Percentiles rank a stretch among this genome's conserved stretches.
Conservation (phyloP, 53 echinoderm and acorn worm genomes). For the Temnopleurus reevesii region DNA sequence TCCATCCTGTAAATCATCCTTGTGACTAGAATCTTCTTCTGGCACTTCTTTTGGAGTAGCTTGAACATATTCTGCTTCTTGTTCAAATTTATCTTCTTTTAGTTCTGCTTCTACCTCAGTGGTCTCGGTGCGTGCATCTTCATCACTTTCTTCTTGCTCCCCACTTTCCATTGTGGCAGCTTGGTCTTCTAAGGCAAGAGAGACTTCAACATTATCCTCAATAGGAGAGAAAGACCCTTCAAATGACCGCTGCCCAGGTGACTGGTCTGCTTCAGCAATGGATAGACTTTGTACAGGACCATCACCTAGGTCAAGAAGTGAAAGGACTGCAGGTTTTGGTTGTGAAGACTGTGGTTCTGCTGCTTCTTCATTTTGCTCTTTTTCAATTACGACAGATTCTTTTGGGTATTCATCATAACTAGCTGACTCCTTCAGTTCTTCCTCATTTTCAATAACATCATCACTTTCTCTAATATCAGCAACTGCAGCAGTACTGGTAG, state of each 20-base stretch:
- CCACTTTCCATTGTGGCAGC: background rate
- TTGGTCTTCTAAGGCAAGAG: slow-evolving; percentile 22
- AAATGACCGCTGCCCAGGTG: slow-evolving; percentile 13
- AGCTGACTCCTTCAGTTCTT: background rate
- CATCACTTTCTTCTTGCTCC: slow-evolving; percentile 38
- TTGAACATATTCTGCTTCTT: background rate
- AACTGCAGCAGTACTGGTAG: background rate
- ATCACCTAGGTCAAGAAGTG: slow-evolving; percentile 50
- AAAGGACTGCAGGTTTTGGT: background rate
- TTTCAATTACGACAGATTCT: background rate
- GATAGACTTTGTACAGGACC: slow-evolving; percentile 16
- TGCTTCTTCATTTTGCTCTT: background rate
- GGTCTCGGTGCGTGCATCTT: slow-evolving; percentile 12
- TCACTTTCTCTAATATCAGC: background rate
- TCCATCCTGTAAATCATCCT: background rate
- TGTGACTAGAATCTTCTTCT: background rate
- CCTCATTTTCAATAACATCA: background rate
- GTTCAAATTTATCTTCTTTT: slow-evolving; percentile 7
- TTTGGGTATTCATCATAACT: background rate
- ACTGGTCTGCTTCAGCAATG: background rate
- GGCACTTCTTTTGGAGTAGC: slow-evolving; percentile 36
- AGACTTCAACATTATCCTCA: slow-evolving; percentile 30
- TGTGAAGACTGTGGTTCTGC: background rate
- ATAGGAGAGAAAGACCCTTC: slow-evolving; percentile 44
- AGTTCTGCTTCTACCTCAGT: slow-evolving; percentile 45